Evolutionary conservation across 2,113 vertebrate species (phyloP).

Genomic region (Chloebia gouldiae): DNA sequence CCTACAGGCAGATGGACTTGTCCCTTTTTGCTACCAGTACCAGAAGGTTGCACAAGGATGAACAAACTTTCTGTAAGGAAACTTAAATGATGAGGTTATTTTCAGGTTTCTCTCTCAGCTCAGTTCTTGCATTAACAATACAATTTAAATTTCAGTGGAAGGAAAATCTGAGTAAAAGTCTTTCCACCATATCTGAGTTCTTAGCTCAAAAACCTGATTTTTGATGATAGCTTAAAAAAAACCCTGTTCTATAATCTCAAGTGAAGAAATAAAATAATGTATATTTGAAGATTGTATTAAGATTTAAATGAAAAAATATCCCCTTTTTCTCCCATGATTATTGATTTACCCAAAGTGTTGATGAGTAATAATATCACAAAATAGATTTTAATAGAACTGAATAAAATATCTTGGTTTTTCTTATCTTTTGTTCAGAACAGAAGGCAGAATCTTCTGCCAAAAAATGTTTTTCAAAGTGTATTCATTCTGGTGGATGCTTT

Average conservation of each 20-base stretch:
- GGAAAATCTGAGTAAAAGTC: not conserved
- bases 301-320: not conserved
- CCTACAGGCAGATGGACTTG: not conserved
- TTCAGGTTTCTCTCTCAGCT: not conserved
- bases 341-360: not conserved
- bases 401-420: not conserved
- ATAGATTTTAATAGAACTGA: not conserved
- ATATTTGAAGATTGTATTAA: not conserved
- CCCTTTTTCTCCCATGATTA: not conserved
- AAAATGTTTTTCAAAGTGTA: not conserved
- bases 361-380: not conserved
- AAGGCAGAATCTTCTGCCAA: not conserved
- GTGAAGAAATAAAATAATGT: not conserved
- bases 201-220: not conserved
- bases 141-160: not conserved
- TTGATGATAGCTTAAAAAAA: not conserved
- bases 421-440: not conserved
- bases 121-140: not conserved
- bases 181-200: not conserved
- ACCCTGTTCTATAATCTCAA: not conserved
- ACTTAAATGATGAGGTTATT: not conserved
- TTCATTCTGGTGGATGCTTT: not conserved
- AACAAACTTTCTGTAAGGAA: not conserved
- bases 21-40: not conserved
- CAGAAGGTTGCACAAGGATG: not conserved